Evolutionary conservation across 2,888 invertebrate species (phyloP), one percentile per base, ranked within the genome.

Genomic region (Petrophora chlorosata): DNA sequence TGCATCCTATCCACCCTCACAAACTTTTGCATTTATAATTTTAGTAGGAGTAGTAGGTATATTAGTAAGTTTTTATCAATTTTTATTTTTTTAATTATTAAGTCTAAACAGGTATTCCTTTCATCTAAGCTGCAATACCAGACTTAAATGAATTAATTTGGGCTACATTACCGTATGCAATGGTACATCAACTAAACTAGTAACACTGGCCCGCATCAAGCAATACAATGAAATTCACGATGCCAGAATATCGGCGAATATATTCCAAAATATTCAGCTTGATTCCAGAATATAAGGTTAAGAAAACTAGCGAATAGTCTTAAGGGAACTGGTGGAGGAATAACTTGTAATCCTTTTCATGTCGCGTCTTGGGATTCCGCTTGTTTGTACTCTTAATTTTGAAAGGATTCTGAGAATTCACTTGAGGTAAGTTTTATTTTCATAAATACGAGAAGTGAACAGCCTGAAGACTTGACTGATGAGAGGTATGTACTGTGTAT

Each of bases 191-290:
- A 9, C 12, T 40, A n/a, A n/a, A 19, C 9, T 36, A 19, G 48
- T 26, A 41, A 38, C 42, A 32, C 42, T 15, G 50, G 69, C 39
- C 58, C 62, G 61, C 62, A 65, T 70, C 68, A 66, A 63, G 60
- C 59, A 59, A 63, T 56, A 67, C 70, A 66, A 69, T 67, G 58
- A 66, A 71, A 69, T 71, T 70, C 64, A 57, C 62, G 56, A 61
- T 59, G 56, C 58, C 55, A 56, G 63, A 64, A 68, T 39, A 43
- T 22, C 14, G 19, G 25, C 8, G n/a, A 38, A 38, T 70, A 65
- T 67, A 68, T 72, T 69, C 50, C 33, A 52, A 54, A 56, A 58
- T 56, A 57, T 60, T 56, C 57, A 47, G 55, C 45, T 57, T 54
- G 56, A 58, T 58, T 55, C 49, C 23, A 47, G 42, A 56, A 57